Evolutionary conservation across 1,140 invertebrate species (phyloP).

Genomic region (Lepidurus packardi): DNA sequence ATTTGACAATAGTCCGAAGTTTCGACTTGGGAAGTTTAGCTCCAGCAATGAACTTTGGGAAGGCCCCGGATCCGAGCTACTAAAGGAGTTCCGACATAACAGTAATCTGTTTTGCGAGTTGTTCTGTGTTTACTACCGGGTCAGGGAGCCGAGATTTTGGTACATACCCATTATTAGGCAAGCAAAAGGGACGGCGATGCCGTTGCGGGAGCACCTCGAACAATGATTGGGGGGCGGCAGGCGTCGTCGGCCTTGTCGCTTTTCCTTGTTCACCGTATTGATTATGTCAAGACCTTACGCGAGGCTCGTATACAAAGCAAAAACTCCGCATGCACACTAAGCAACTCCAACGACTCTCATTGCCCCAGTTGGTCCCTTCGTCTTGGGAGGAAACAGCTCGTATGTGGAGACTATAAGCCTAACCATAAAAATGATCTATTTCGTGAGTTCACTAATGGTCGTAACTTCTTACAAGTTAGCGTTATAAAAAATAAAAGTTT

Average conservation of each 20-base stretch:
- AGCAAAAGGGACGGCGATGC: not conserved
- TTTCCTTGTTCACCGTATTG: constrained; percentile 21
- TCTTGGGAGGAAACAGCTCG: not conserved
- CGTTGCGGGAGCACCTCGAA: constrained; percentile 2
- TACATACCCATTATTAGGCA: not conserved
- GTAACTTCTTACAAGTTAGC: not conserved
- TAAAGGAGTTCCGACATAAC: not conserved
- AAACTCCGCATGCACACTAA: not conserved
- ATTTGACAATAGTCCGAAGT: too few species aligned
- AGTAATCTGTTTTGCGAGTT: constrained; percentile 14
- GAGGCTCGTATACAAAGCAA: not conserved
- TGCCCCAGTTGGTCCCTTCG: not conserved
- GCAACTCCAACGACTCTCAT: constrained; percentile 1
- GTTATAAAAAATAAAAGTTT: not conserved
- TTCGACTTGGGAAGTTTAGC: too few species aligned
- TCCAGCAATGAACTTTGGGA: too few species aligned
- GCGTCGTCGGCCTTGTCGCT: constrained; percentile 3
- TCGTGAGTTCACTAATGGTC: not conserved
- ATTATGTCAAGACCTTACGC: constrained; percentile 10
- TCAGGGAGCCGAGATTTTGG: not conserved
- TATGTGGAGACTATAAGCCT: not conserved
- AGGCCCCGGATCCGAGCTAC: not conserved
- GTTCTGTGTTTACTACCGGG: not conserved
- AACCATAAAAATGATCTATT: not conserved
- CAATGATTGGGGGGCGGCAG: constrained; percentile 7